phyloP scores from a whole-genome alignment of 2,113 vertebrate species.

The Tautogolabrus adspersus region DNA sequence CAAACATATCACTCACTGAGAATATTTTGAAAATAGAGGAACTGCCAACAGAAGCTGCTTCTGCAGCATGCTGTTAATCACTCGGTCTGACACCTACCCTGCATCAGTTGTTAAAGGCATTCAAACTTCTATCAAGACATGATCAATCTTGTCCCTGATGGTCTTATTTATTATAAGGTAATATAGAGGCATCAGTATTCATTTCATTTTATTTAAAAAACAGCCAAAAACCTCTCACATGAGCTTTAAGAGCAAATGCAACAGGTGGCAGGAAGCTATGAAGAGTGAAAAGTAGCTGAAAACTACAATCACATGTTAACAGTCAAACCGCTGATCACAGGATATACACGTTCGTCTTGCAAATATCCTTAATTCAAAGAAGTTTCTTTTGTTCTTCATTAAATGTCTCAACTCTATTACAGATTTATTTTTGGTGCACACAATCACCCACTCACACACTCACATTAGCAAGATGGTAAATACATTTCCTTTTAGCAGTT shows the following conservation, averaged over 20 bases:
- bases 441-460: constrained; percentile 8
- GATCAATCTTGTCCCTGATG: too few species aligned
- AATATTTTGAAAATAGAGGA: too few species aligned
- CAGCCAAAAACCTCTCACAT: too few species aligned
- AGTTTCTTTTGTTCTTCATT: neutral
- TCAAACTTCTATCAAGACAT: too few species aligned
- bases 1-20: too few species aligned
- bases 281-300: neutral
- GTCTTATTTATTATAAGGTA: too few species aligned
- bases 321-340: neutral
- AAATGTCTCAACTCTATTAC: neutral
- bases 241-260: neutral
- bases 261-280: neutral
- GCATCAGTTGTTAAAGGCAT: too few species aligned
- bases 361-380: neutral
- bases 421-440: constrained; percentile 1
- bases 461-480: constrained; percentile 29
- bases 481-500: constrained; percentile 27
- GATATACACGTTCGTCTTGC: neutral
- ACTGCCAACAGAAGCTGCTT: too few species aligned
- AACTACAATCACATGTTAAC: neutral
- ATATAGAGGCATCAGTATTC: too few species aligned
- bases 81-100: too few species aligned
- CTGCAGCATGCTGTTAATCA: too few species aligned
- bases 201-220: too few species aligned